Conservation (phyloP, 2,113 vertebrate genomes). For the Naja naja region DNA sequence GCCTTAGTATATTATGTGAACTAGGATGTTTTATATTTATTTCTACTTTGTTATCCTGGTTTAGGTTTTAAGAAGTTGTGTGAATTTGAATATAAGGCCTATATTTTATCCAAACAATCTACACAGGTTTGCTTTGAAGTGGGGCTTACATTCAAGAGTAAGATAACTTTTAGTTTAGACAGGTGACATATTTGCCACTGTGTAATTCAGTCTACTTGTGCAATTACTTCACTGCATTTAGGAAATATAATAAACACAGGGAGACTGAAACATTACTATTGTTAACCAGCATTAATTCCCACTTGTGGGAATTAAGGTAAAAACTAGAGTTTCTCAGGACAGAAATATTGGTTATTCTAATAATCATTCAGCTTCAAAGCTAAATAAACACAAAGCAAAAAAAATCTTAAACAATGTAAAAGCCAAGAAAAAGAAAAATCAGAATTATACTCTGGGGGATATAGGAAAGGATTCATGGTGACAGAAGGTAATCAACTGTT, state of each 20-base stretch:
- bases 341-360: background rate
- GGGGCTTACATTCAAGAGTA: background rate
- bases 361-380: background rate
- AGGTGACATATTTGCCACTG: background rate
- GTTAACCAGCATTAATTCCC: background rate
- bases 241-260: background rate
- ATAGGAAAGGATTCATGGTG: background rate
- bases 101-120: background rate
- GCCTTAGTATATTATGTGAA: background rate
- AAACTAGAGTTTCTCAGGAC: background rate
- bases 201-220: background rate
- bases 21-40: background rate
- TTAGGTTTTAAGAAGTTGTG: background rate
- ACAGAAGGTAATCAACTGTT: background rate
- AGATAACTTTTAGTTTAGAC: background rate
- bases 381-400: background rate
- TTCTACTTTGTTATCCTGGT: background rate
- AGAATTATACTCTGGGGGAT: background rate
- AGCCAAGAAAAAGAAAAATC: background rate
- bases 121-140: background rate
- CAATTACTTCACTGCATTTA: background rate
- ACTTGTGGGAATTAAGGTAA: background rate
- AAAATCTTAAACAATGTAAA: background rate
- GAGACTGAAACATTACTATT: background rate
- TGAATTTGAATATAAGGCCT: background rate